phyloP scores from a whole-genome alignment of 37 sponge, comb jelly and placozoan genomes.

The Chondrilla cf. caribensis region DNA sequence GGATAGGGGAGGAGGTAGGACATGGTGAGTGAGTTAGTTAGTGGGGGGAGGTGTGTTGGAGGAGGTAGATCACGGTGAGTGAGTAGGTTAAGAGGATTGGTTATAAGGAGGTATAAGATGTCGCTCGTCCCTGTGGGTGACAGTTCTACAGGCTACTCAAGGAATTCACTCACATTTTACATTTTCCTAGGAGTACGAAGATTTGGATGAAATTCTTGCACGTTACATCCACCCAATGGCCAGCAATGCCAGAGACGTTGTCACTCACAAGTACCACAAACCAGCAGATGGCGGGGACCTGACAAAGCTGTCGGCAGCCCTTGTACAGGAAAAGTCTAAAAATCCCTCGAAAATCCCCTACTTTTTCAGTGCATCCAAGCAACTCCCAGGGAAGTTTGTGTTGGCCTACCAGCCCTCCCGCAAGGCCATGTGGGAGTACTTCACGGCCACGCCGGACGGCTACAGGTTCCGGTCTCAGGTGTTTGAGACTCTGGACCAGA shows the following conservation, averaged over 20 bases:
- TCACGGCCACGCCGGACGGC: conserved; percentile 83
- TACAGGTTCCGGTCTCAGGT: conserved; percentile 68
- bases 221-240: conserved; percentile 92
- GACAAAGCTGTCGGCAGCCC: conserved; percentile 54
- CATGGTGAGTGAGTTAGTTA: too few species aligned
- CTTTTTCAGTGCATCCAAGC: conserved; percentile 83
- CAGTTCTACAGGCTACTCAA: too few species aligned
- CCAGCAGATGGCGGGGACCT: conserved; percentile 50
- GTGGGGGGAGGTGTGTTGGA: too few species aligned
- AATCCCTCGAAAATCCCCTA: conserved; percentile 91
- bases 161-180: too few species aligned
- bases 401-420: conserved; percentile 85
- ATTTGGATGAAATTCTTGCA: conserved; percentile 98
- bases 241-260: conserved; percentile 64
- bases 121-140: too few species aligned
- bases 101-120: too few species aligned
- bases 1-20: too few species aligned
- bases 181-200: conserved; percentile 83
- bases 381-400: conserved; percentile 82
- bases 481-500: conserved; percentile 39
- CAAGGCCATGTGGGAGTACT: conserved; percentile 68
- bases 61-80: too few species aligned
- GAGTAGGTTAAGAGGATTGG: too few species aligned
- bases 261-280: conserved; percentile 73
- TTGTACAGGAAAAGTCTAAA: conserved; percentile 72